Evolutionary conservation across 37 sponge, comb jelly and placozoan genomes (phyloP).

Genomic region (Lycopodina hypogea): DNA sequence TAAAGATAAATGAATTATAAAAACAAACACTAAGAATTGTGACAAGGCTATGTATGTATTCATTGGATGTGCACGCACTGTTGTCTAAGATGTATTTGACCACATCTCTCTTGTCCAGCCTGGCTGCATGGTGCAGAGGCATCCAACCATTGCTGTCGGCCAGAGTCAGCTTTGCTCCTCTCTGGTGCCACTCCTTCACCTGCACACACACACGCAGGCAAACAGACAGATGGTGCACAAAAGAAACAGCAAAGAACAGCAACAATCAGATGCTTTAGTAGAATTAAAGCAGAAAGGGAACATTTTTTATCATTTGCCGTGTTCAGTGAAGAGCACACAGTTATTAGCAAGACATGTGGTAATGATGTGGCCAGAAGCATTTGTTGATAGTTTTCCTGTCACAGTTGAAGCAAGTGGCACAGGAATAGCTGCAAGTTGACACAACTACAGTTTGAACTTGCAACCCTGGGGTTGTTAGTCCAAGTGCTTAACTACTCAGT

Average conservation of each 20-base stretch:
- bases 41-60: background rate
- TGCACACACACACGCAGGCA: background rate
- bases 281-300: too few relatives aligned
- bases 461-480: too few relatives aligned
- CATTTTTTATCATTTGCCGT: too few relatives aligned
- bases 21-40: background rate
- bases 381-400: too few relatives aligned
- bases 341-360: too few relatives aligned
- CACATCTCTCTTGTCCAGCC: constrained; percentile 69
- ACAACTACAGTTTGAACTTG: too few relatives aligned
- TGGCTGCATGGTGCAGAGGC: constrained; percentile 79
- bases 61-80: background rate
- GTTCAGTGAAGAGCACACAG: too few relatives aligned
- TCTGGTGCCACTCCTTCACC: constrained; percentile 38
- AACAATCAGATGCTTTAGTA: too few relatives aligned
- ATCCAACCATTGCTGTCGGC: constrained; percentile 70
- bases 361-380: too few relatives aligned
- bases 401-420: too few relatives aligned
- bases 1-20: background rate
- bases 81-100: constrained; percentile 40
- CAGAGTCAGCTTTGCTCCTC: constrained; percentile 58
- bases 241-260: background rate
- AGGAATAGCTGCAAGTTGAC: too few relatives aligned
- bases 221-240: background rate
- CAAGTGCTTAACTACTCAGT: too few relatives aligned